Percentiles rank a stretch among this genome's conserved stretches.
Conservation (phyloP, 2,113 vertebrate species). For the human region GRCh38 chr6:66412501-66413000, state of each 20-base stretch:
- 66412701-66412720: not conserved
- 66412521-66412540: not conserved
- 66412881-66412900: not conserved
- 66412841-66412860: not conserved
- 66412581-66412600: not conserved
- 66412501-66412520: not conserved
- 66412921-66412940: not conserved
- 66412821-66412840: not conserved
- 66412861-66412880: not conserved
- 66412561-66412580: not conserved
- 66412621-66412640: not conserved
- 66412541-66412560: not conserved
- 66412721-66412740: not conserved
- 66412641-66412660: not conserved
- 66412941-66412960: not conserved
- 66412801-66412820: not conserved
- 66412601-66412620: not conserved
- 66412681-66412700: not conserved
- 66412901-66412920: not conserved
- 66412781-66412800: fast-evolving
- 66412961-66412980: not conserved
- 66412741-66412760: not conserved
- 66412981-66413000: not conserved
- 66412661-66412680: not conserved
- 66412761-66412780: not conserved